A percentile compares a stretch with the other conserved stretches of the same genome.
phyloP scores from a whole-genome alignment of 1,140 invertebrate genomes.

The Agrilus planipennis region DNA sequence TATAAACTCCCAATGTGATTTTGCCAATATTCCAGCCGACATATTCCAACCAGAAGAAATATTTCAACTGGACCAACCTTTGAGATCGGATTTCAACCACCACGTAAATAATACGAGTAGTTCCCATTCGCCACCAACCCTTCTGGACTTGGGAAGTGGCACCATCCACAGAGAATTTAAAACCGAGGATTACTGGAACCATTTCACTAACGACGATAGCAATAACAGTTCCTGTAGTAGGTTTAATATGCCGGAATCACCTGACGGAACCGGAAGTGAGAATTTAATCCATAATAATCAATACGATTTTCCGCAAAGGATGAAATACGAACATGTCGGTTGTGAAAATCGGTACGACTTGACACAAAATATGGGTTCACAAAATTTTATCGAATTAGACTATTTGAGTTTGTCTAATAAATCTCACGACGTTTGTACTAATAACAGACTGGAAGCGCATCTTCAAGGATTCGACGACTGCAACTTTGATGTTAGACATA shows the following conservation, averaged over 20 bases:
- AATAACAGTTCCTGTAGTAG: slow-evolving; percentile 29
- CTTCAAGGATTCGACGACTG: too few species aligned
- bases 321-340: slow-evolving; percentile 15
- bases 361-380: too few species aligned
- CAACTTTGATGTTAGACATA: too few species aligned
- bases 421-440: too few species aligned
- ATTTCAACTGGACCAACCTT: slow-evolving; percentile 61
- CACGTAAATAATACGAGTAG: slow-evolving; percentile 35
- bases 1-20: slow-evolving; percentile 32
- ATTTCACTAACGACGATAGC: slow-evolving; percentile 26
- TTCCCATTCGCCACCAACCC: slow-evolving; percentile 50
- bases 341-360: slow-evolving; percentile 11
- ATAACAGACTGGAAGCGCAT: too few species aligned
- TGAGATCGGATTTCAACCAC: slow-evolving; percentile 45
- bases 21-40: slow-evolving; percentile 45
- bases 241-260: slow-evolving; percentile 29
- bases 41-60: slow-evolving; percentile 68
- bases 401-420: too few species aligned
- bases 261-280: slow-evolving; percentile 18
- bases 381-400: too few species aligned
- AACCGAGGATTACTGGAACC: slow-evolving; percentile 37
- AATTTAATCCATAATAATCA: slow-evolving; percentile 19
- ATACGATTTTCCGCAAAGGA: slow-evolving; percentile 12
- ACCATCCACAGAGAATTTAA: slow-evolving; percentile 44
- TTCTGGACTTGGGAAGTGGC: slow-evolving; percentile 57